Percentiles rank a stretch among this genome's conserved stretches.
Evolutionary conservation across 2,113 vertebrate genomes (phyloP).

Genomic region (Lophochroa leadbeateri): DNA sequence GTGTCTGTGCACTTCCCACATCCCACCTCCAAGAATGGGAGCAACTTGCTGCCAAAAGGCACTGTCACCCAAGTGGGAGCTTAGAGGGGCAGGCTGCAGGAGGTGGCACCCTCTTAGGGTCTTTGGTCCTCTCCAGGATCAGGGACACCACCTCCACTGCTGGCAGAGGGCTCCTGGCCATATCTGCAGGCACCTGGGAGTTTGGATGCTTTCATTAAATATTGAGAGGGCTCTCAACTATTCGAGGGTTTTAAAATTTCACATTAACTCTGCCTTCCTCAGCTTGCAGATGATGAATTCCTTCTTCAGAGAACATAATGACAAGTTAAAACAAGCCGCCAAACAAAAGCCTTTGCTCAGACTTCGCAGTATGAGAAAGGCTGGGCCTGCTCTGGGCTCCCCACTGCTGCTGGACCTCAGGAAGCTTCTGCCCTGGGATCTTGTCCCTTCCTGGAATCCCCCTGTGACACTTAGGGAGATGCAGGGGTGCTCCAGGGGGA

Average conservation of each 20-base stretch:
- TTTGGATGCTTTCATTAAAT: conserved; percentile 18
- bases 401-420: neutral
- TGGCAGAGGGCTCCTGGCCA: neutral
- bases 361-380: neutral
- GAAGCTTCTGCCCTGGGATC: neutral
- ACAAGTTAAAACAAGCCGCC: neutral
- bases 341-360: neutral
- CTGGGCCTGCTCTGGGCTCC: neutral
- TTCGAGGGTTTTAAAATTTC: conserved; percentile 44
- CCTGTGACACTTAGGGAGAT: neutral
- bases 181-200: neutral
- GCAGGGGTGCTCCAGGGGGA: neutral
- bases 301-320: neutral
- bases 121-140: neutral
- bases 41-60: neutral
- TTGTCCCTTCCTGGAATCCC: neutral
- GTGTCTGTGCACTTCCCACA: rapidly evolving
- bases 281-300: conserved; percentile 19
- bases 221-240: conserved; percentile 50
- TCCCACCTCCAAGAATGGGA: neutral
- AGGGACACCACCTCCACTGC: neutral
- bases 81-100: neutral
- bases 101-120: neutral
- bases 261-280: conserved; percentile 33
- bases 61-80: neutral